Evolutionary conservation across 2,113 vertebrate genomes (phyloP), one percentile per base, ranked within the genome.

Genomic region (Nibea coibor): DNA sequence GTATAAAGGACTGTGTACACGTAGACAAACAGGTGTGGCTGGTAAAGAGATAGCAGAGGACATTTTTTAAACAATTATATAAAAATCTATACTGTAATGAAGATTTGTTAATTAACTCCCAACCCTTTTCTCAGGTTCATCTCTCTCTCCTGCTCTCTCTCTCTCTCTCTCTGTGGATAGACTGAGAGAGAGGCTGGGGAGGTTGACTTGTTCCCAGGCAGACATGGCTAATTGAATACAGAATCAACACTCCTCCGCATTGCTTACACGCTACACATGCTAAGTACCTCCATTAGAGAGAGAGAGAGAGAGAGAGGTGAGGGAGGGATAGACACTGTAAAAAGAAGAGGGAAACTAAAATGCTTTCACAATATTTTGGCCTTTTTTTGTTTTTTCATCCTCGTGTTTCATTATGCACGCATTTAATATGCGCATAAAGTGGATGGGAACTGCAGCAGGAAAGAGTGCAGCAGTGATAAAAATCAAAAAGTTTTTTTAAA

Each of bases 201-300:
- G 72, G 48, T 79, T 85, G 64, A 76, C 80, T 87, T 83, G 80
- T 87, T 88, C 82, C 72, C 70, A 43, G 80, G 85, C 84, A 87
- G 90, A 72, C 87, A 66, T 61, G 76, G 79, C 78, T 93, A 93
- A 93, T 92, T 93, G 93, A 92, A 91, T 92, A 80, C 90, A 92
- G 83, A 87, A 89, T 83, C 87, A 92, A 89, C 89, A 78, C 87
- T 89, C 90, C 80, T 85, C 91, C 26, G 87, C 93, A 90, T 84
- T 88, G 85, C 90, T 87, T 51, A 93, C 88, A 87, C 81, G 62
- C 77, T 45, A 48, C 93, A 89, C 93, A 93, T 93, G 88, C 84
- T 90, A 89, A 93, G 89, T 90, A 89, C 66, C 87, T 89, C 74
- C 83, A 74, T 85, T 75, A 72, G 47, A 72, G 81, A 80, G 77